Evolutionary conservation across 2,888 invertebrate genomes (phyloP).

Genomic region (Argynnis bischoffii): DNA sequence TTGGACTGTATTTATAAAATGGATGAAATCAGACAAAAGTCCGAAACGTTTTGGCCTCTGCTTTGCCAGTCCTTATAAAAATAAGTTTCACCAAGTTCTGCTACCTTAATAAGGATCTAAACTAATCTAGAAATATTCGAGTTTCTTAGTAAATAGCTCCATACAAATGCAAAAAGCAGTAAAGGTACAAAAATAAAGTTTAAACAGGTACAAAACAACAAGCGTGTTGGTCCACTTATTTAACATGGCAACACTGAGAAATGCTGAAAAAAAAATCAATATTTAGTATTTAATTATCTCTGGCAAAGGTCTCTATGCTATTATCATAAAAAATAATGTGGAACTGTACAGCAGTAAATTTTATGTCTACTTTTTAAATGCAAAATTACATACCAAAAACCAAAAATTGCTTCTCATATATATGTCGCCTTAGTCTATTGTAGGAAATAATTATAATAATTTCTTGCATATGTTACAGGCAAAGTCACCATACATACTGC

Average conservation of each 20-base stretch:
- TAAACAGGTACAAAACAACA: constrained; percentile 28
- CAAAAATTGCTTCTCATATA: constrained; percentile 3
- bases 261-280: constrained; percentile 20
- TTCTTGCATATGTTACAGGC: not conserved
- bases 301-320: constrained; percentile 14
- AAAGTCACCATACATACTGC: too few relatives aligned
- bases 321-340: constrained; percentile 8
- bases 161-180: constrained; percentile 24
- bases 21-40: constrained; percentile 37
- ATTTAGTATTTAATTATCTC: constrained; percentile 11
- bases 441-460: not conserved
- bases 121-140: constrained; percentile 33
- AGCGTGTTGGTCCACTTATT: constrained; percentile 24
- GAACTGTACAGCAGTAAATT: constrained; percentile 4
- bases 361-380: constrained; percentile 6
- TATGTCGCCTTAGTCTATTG: constrained; percentile 5
- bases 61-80: constrained; percentile 44
- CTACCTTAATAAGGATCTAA: constrained; percentile 29
- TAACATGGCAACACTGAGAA: constrained; percentile 33
- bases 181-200: constrained; percentile 28
- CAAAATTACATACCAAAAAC: constrained; percentile 4
- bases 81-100: constrained; percentile 37
- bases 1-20: constrained; percentile 32
- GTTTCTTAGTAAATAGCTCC: constrained; percentile 16
- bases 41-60: constrained; percentile 42